Base-by-base conservation (phyloP, 2,113 vertebrate species). In the Sigmodon hispidus region DNA sequence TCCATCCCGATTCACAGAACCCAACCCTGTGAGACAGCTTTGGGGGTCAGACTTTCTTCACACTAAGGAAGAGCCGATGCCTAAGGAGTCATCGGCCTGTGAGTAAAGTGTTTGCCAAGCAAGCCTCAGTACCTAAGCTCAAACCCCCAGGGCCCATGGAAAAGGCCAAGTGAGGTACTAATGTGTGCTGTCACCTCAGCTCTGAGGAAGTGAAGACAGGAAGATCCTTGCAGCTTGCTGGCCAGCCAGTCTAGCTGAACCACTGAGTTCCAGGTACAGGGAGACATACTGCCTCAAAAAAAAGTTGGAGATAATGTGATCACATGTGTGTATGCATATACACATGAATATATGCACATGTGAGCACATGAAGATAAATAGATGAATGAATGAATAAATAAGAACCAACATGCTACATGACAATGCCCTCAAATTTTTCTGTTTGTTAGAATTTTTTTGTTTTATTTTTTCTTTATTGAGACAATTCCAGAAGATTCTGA, bases 1-100 rank as follows among this genome's bases (percentile, higher is more conserved):
- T 69, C 43, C 55, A 85, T 89, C 2, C 13, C 72, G 13, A 22
- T 80, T 94, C 86, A 91, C 34, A 79, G 73, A 96, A 88, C 34
- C 87, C 17, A 12, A 6, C 52, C 45, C 81, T 75, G 19, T 36
- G 40, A 73, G 91, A 50, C 19, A 84, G 76, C 73, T 76, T 81
- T 26, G 7, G 77, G 76, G 57, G 40, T 3, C 19, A 79, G 48
- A 55, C 10, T 91, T 57, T 83, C 13, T 94, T 89, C 43, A 43
- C 19, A 34, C 29, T 93, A 43, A 17, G 52, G 73, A 89, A 83
- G 22, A 76, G 15, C 40, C n/a, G 31, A 43, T 34, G 45, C 2
- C 45, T 77, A 50, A 67, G 29, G 19, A 22, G 34, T 61, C 29
- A 1, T 24, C 36, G 43, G 34, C 34, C 61, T 34, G 5, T 34